Evolutionary conservation across 2,113 vertebrate genomes (phyloP).

Genomic region (Vireo altiloquus): DNA sequence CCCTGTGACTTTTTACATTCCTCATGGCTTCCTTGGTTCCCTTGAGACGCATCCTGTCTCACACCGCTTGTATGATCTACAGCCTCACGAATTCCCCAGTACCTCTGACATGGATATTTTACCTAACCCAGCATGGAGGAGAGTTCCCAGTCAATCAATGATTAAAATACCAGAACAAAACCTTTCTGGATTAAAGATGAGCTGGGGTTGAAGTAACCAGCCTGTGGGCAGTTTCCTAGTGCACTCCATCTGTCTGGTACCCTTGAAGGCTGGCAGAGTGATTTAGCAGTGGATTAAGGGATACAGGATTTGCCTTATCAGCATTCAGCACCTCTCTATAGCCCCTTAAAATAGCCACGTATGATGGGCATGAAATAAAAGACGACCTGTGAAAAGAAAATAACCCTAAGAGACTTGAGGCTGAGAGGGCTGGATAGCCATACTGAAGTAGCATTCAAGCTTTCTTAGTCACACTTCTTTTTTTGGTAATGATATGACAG

Average conservation of each 20-base stretch:
- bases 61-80: conserved; percentile 79
- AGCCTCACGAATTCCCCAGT: conserved; percentile 79
- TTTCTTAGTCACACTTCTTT: conserved; percentile 44
- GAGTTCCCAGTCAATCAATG: conserved; percentile 78
- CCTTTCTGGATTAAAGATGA: conserved; percentile 70
- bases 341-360: conserved; percentile 42
- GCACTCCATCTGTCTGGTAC: conserved; percentile 46
- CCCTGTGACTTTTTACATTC: conserved; percentile 84
- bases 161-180: conserved; percentile 77
- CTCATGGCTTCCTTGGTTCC: conserved; percentile 80
- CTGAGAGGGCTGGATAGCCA: not conserved
- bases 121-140: conserved; percentile 79
- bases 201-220: conserved; percentile 59
- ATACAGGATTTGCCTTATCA: conserved; percentile 62
- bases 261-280: conserved; percentile 49
- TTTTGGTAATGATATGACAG: not conserved
- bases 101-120: conserved; percentile 83
- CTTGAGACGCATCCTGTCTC: conserved; percentile 77
- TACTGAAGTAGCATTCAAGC: conserved; percentile 17
- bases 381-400: conserved; percentile 32
- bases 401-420: not conserved
- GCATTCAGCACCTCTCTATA: conserved; percentile 54
- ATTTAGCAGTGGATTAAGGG: conserved; percentile 59
- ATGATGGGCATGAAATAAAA: conserved; percentile 50
- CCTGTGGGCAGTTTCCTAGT: conserved; percentile 46